Percentiles rank a stretch among this genome's conserved stretches.
These are phyloP conservation scores for Ochotona curzoniae DNA, from an alignment of 2,113 vertebrate genomes.

Conservation along the genomic window DNA sequence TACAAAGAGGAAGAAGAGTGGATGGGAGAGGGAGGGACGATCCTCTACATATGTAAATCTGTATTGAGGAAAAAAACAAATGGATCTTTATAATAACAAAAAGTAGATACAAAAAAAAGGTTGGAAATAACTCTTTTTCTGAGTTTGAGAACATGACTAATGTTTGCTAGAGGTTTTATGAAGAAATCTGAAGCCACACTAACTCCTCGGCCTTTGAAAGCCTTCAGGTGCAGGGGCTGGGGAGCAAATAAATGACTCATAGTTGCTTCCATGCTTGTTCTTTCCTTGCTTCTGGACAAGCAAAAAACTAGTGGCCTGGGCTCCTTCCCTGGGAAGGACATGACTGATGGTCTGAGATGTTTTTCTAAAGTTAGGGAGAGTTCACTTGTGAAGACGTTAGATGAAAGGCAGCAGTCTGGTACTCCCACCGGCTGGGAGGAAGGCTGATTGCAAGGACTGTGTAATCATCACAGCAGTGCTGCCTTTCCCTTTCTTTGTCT, in stretches of 20 bases:
- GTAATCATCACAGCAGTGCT: slow-evolving; percentile 27
- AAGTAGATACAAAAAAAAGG: background rate
- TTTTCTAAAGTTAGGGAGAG: background rate
- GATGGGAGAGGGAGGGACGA: too few species aligned
- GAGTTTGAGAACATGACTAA: background rate
- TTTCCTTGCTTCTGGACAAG: background rate
- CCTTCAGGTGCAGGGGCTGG: background rate
- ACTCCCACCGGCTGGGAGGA: background rate
- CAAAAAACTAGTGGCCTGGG: too few species aligned
- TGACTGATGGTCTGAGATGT: background rate
- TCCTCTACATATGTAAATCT: too few species aligned
- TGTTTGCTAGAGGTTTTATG: background rate
- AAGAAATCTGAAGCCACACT: background rate
- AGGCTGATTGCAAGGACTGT: slow-evolving; percentile 30
- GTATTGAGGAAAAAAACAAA: too few species aligned
- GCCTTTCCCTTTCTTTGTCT: background rate
- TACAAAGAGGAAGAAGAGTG: too few species aligned
- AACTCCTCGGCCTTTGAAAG: background rate
- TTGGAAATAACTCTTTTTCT: slow-evolving; percentile 35
- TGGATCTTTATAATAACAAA: too few species aligned
- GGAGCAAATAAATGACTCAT: background rate
- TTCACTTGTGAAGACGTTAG: background rate
- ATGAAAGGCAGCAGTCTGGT: background rate
- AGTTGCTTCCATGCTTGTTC: background rate
- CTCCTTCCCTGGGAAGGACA: background rate